Evolutionary conservation across 2,797 vertebrate species (phyloP), one percentile per base, ranked within the genome.

Genomic region (Enteromius paludinosus): DNA sequence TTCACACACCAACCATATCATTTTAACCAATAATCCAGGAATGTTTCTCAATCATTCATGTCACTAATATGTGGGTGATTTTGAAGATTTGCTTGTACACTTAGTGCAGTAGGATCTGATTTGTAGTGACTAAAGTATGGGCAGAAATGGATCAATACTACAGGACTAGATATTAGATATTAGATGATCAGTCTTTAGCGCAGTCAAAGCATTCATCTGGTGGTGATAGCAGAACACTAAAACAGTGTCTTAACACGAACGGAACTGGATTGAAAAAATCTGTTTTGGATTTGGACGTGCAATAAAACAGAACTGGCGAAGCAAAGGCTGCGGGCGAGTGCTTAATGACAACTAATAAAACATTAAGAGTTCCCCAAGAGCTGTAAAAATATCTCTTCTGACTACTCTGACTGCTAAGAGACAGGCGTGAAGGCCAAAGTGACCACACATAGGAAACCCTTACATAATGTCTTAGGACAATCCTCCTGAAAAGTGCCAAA

Each of bases 261-360:
- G 1, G 8, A 65, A 66, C 47, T 30, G 47, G 33, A 66, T 68
- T 82, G 12, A 82, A 66, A 10, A 6, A 56, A 68, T 66, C 62
- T 82, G 80, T 35, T 74, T 64, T 54, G 33, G 11, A 66, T 75
- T 43, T 56, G 47, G 8, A 28, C 49, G 43, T 56, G 47, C n/a
- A 65, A 43, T 56, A 56, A 82, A 75, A 75, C 23, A 23, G 47
- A 65, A 30, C 11, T 82, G 71, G 61, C 70, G 3, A 41, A 71
- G 35, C 38, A 62, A 47, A 5, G 30, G 59, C 71, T 66, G 17
- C 4, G 18, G 70, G 80, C 7, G 18, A 52, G 15, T 5, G 12
- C 28, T 38, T 65, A 64, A 73, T 73, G 20, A 25, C 2, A 54
- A 30, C 45, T 65, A 45, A 75, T 75, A 56, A 74, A 82, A 75